Evolutionary conservation across 1,140 invertebrate genomes (phyloP).

Genomic region (Diprion similis): DNA sequence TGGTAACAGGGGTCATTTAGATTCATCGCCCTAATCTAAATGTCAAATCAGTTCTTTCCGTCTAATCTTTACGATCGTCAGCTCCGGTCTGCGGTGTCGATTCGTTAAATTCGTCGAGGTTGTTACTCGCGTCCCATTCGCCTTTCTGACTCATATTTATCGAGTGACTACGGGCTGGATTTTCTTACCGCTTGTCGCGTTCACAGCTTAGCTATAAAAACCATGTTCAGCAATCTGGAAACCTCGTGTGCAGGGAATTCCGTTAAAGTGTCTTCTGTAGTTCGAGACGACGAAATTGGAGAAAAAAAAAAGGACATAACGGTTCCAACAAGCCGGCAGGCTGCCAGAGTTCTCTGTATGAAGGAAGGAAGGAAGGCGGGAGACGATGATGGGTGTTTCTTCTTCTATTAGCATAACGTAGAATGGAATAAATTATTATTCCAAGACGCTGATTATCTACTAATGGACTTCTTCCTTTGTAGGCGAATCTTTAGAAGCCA

Average conservation of each 20-base stretch:
- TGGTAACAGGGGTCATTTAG: constrained; percentile 29
- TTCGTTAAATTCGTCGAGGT: constrained; percentile 37
- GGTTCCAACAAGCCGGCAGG: no score
- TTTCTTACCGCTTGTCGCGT: no score
- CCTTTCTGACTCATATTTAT: background rate
- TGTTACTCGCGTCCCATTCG: constrained; percentile 35
- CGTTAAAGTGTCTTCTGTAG: no score
- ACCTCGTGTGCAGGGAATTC: no score
- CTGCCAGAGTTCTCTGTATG: no score
- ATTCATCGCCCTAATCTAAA: constrained; percentile 37
- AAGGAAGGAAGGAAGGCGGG: no score
- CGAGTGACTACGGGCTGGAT: no score
- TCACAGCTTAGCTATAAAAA: no score
- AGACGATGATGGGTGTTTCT: background rate
- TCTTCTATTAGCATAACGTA: background rate
- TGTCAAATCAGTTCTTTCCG: constrained; percentile 26
- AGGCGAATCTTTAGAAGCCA: background rate
- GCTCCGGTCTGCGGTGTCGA: background rate
- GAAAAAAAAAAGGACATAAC: no score
- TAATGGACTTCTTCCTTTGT: constrained; percentile 7
- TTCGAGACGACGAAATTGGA: no score
- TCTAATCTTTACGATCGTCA: background rate
- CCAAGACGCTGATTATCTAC: constrained; percentile 7
- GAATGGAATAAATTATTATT: constrained; percentile 8
- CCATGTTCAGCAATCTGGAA: no score